These are phyloP conservation scores for Tenthredo mesomela DNA, from an alignment of 2,888 invertebrate genomes.

Conservation along the genomic window DNA sequence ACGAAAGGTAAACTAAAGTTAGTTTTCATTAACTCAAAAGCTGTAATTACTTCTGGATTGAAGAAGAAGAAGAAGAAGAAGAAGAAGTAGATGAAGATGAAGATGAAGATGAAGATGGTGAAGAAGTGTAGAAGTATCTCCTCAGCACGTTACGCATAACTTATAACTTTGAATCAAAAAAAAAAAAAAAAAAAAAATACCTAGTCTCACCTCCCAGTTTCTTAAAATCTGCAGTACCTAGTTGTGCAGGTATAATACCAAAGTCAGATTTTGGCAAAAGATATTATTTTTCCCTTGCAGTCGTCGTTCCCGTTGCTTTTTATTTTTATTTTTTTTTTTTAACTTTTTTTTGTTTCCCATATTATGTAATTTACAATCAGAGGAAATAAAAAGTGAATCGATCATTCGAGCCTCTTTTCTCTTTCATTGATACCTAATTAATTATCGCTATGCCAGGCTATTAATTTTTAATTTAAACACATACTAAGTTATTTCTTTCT, in stretches of 20 bases:
- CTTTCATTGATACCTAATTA: too few species aligned
- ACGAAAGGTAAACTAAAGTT: background rate
- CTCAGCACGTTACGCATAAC: conserved; percentile 5
- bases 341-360: too few species aligned
- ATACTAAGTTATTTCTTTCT: background rate
- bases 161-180: background rate
- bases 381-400: too few species aligned
- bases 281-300: background rate
- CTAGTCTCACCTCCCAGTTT: background rate
- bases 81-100: background rate
- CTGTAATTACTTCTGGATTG: conserved; percentile 17
- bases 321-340: too few species aligned
- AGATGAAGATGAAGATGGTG: too few species aligned
- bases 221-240: background rate
- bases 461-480: too few species aligned
- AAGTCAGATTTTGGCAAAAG: background rate
- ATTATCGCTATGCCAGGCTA: too few species aligned
- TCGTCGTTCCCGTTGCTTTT: too few species aligned
- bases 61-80: conserved; percentile 5
- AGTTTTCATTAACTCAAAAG: conserved; percentile 26
- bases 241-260: background rate
- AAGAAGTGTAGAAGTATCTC: background rate
- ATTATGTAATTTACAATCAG: too few species aligned
- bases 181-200: background rate
- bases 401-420: too few species aligned